Percentiles rank a stretch among this genome's conserved stretches.
phyloP scores from a whole-genome alignment of 1,140 invertebrate genomes.

The Trachymyrmex cornetzi region DNA sequence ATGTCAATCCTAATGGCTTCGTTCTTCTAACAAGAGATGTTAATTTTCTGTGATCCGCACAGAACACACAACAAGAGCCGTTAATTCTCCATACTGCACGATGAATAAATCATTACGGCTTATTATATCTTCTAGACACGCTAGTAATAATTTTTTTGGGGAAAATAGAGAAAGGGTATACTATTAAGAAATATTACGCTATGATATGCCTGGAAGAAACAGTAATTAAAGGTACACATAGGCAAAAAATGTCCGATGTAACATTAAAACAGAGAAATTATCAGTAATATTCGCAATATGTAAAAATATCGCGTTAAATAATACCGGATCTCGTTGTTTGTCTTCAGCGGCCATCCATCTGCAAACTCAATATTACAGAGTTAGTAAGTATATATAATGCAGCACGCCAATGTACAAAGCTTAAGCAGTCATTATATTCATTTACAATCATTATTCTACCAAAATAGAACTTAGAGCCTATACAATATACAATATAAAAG shows the following conservation, averaged over 20 bases:
- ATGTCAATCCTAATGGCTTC: constrained; percentile 72
- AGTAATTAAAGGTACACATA: constrained; percentile 65
- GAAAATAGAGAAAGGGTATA: constrained; percentile 57
- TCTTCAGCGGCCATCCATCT: constrained; percentile 78
- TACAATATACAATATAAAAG: not conserved
- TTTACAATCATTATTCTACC: constrained; percentile 13
- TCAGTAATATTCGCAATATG: constrained; percentile 50
- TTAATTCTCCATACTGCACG: constrained; percentile 57
- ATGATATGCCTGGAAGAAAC: constrained; percentile 71
- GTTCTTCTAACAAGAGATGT: constrained; percentile 69
- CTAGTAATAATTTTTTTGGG: constrained; percentile 66
- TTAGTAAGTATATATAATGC: constrained; percentile 71
- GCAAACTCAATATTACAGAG: constrained; percentile 83
- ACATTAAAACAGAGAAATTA: constrained; percentile 29
- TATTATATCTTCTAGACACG: constrained; percentile 73
- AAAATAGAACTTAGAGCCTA: not conserved
- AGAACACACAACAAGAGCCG: constrained; percentile 33
- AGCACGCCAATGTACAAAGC: constrained; percentile 61
- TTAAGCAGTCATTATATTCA: constrained; percentile 45
- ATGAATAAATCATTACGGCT: constrained; percentile 60
- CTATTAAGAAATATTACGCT: constrained; percentile 58
- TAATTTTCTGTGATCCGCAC: constrained; percentile 49
- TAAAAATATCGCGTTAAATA: constrained; percentile 60
- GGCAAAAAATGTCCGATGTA: constrained; percentile 40
- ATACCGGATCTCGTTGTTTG: constrained; percentile 61